Conservation (phyloP, 2,888 invertebrate genomes). For the Folsomia manolachei region DNA sequence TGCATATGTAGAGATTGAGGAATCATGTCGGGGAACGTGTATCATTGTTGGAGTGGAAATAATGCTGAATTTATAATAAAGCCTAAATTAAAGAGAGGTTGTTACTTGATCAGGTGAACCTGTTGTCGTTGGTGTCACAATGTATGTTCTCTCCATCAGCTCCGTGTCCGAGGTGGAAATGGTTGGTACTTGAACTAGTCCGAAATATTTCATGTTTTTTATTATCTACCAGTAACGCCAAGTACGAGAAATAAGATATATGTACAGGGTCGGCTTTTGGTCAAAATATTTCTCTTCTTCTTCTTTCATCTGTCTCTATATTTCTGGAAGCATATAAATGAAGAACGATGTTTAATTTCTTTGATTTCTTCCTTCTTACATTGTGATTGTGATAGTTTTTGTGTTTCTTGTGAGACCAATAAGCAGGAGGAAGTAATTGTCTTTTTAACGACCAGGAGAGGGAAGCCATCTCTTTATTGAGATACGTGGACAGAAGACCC, state of each 20-base stretch:
- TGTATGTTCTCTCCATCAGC: slow-evolving; percentile 62
- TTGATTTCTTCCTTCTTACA: slow-evolving; percentile 3
- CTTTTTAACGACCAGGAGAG: too few relatives aligned
- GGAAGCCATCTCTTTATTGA: too few relatives aligned
- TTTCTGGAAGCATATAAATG: slow-evolving; percentile 30
- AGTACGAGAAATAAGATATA: too few relatives aligned
- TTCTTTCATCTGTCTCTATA: slow-evolving; percentile 51
- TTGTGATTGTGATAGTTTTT: not conserved
- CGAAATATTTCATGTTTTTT: not conserved
- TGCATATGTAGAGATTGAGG: too few relatives aligned
- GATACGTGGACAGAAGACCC: too few relatives aligned
- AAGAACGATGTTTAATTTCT: too few relatives aligned
- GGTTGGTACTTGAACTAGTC: slow-evolving; percentile 53
- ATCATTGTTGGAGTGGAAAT: slow-evolving; percentile 14
- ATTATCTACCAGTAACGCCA: too few relatives aligned
- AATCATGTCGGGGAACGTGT: not conserved
- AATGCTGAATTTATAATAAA: not conserved
- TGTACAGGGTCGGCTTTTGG: too few relatives aligned
- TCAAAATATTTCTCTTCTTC: slow-evolving; percentile 41
- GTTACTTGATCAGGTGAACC: slow-evolving; percentile 58
- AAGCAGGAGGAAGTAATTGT: too few relatives aligned
- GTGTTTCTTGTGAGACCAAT: too few relatives aligned
- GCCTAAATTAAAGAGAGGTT: slow-evolving; percentile 22
- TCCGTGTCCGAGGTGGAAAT: slow-evolving; percentile 63
- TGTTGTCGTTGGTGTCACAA: slow-evolving; percentile 61